Evolutionary conservation across 2,888 invertebrate species (phyloP).

Genomic region (Hedya salicella): DNA sequence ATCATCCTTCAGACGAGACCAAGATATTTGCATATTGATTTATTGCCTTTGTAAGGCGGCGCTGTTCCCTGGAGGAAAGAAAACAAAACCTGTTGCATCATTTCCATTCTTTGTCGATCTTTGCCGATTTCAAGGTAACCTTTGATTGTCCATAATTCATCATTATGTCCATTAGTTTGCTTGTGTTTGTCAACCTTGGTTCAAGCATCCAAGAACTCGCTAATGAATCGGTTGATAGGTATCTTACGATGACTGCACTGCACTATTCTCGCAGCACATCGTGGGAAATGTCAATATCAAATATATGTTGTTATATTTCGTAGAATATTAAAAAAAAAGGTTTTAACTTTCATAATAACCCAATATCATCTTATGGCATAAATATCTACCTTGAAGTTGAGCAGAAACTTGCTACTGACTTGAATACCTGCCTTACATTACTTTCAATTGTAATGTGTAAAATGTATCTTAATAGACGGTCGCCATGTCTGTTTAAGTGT

Average conservation of each 20-base stretch:
- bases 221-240: slow-evolving; percentile 35
- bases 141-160: slow-evolving; percentile 58
- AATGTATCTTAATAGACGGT: slow-evolving; percentile 57
- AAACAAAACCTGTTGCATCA: slow-evolving; percentile 19
- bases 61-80: slow-evolving; percentile 20
- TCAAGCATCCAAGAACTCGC: slow-evolving; percentile 26
- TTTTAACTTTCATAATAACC: too few species aligned
- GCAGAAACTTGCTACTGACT: neutral
- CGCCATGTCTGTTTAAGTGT: slow-evolving; percentile 60
- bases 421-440: neutral
- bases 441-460: slow-evolving; percentile 44
- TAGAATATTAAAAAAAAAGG: too few species aligned
- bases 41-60: slow-evolving; percentile 20
- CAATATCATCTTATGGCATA: neutral
- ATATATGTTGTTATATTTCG: neutral
- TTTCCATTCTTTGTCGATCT: slow-evolving; percentile 24
- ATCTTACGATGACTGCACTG: slow-evolving; percentile 30
- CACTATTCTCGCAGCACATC: slow-evolving; percentile 24
- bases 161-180: slow-evolving; percentile 53
- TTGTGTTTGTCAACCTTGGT: slow-evolving; percentile 66
- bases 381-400: neutral
- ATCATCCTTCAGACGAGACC: slow-evolving; percentile 3
- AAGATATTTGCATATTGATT: slow-evolving; percentile 33
- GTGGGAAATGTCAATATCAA: slow-evolving; percentile 28
- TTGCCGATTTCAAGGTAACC: slow-evolving; percentile 59